Conservation (phyloP, 1,140 invertebrate species). For the Saccostrea cuccullata region DNA sequence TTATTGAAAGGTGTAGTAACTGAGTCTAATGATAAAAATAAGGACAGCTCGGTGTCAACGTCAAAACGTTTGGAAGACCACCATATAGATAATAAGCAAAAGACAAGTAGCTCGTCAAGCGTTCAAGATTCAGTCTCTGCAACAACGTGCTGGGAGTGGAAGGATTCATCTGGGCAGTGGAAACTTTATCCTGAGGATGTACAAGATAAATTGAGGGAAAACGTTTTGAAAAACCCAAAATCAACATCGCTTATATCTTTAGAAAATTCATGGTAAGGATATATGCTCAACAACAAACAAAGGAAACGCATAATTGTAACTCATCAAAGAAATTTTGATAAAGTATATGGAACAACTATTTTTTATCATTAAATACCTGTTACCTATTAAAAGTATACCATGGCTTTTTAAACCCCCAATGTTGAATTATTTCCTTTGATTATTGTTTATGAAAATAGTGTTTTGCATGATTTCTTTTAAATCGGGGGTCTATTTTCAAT, state of each 20-base stretch:
- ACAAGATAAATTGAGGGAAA: constrained; percentile 8
- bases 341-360: no score
- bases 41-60: background rate
- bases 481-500: no score
- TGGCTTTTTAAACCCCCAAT: no score
- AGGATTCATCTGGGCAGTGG: constrained; percentile 5
- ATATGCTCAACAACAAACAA: no score
- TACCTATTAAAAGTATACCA: no score
- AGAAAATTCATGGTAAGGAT: background rate
- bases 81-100: background rate
- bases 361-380: no score
- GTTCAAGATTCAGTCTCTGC: background rate
- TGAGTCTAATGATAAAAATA: background rate
- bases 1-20: background rate
- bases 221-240: background rate
- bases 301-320: no score
- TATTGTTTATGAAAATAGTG: no score
- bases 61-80: background rate
- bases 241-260: background rate
- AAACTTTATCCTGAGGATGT: background rate
- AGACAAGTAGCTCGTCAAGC: background rate
- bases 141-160: constrained; percentile 8
- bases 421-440: no score
- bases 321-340: no score
- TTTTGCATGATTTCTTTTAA: no score